Base-by-base conservation (phyloP, 2,888 invertebrate species). In the Athalia circularis region DNA sequence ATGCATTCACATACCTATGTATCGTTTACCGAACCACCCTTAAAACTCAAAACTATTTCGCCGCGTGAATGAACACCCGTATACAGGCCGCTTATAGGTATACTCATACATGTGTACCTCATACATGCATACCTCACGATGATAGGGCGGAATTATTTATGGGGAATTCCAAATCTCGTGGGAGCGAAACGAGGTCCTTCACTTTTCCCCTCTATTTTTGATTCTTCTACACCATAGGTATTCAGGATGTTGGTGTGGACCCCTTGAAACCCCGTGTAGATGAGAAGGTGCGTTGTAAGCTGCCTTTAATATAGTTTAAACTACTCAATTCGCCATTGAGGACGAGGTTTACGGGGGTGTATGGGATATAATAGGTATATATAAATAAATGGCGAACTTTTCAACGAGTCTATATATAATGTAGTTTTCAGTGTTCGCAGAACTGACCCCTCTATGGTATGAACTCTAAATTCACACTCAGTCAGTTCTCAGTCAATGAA, bases 241-340 rank as follows among this genome's bases (percentile, higher is more conserved):
- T 45, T 45, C 13, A 59, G 57, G 59, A 72, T 72, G 72, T 57
- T 13, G n/a, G 8, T n/a, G 9, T 54, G 8, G 8, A 11, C n/a
- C n/a, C 54, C 54, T n/a, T n/a, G 8, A 59, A 29, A 29, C 61
- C 61, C 64, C 50, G 15, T 11, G 62, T 13, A 78, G 62, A 15
- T 48, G 45, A 65, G 62, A 74, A 52, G 48, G 74, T 62, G 9
- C 48, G 64, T 50, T 61, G 52, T 70, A 78, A 72, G 64, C 78
- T 29, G 15, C 64, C 64, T 78, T 74, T 72, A 78, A 78, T 78
- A 68, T 61, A 78, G 70, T 78, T 78, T 45, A 64, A 78, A 74
- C 74, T 64, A 64, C 65, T 70, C 78, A 8, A 64, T 54, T 64
- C 62, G 72, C 78, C 74, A 78, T 78, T 78, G 29, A 29, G 29